A percentile compares a stretch with the other conserved stretches of the same genome.
Evolutionary conservation across 23 tunicate genomes (phyloP).

Genomic region (Botrylloides violaceus): DNA sequence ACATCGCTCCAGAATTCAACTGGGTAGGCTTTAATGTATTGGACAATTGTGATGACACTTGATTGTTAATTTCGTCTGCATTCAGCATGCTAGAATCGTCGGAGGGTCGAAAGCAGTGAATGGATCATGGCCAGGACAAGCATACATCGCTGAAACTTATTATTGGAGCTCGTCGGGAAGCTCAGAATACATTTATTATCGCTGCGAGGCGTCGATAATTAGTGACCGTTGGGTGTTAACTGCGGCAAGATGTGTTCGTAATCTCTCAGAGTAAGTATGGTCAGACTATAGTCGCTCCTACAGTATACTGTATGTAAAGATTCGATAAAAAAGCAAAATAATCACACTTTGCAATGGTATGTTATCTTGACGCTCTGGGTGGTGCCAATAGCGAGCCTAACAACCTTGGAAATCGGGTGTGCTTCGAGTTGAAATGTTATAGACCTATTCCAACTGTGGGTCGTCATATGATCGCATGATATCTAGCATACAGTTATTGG

Average conservation of each 20-base stretch:
- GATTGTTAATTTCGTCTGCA: not conserved
- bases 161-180: not conserved
- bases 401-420: too few relatives aligned
- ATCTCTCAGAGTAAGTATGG: not conserved
- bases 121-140: conserved; percentile 26
- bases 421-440: too few relatives aligned
- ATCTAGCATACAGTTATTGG: too few relatives aligned
- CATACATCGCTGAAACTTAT: not conserved
- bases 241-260: conserved; percentile 10
- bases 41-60: not conserved
- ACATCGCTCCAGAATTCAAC: conserved; percentile 1
- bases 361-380: too few relatives aligned
- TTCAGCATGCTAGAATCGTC: not conserved
- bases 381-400: too few relatives aligned
- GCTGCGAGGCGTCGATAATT: conserved; percentile 4
- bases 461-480: too few relatives aligned
- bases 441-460: too few relatives aligned
- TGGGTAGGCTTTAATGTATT: conserved; percentile 9
- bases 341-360: too few relatives aligned
- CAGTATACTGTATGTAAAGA: not conserved
- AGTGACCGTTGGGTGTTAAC: conserved; percentile 6
- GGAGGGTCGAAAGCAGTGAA: conserved; percentile 5
- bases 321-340: too few relatives aligned
- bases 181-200: not conserved
- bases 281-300: too few relatives aligned